Evolutionary conservation across 2,888 invertebrate species (phyloP).

Genomic region (Trachelus stipa): DNA sequence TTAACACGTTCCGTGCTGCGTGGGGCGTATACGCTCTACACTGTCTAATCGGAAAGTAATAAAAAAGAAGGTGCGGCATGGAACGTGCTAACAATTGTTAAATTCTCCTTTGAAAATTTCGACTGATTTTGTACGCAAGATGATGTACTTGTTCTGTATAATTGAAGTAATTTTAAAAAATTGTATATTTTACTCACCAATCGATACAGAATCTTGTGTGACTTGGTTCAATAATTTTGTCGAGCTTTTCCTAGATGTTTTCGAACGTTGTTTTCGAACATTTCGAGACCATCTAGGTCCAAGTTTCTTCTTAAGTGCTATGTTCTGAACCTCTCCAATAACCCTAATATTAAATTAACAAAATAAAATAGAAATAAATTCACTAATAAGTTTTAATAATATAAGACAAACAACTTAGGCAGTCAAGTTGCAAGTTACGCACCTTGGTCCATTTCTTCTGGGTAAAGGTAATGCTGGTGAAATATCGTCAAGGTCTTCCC

Average conservation of each 20-base stretch:
- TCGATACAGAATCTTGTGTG: slow-evolving; percentile 27
- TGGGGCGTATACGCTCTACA: too few species aligned
- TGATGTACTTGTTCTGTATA: not conserved
- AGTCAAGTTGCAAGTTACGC: not conserved
- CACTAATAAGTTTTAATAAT: not conserved
- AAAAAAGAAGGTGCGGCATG: too few species aligned
- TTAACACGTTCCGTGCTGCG: too few species aligned
- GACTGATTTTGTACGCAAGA: too few species aligned
- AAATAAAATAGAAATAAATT: slow-evolving; percentile 2
- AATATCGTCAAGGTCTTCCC: slow-evolving; percentile 58
- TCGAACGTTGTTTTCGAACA: slow-evolving; percentile 74
- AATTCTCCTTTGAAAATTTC: too few species aligned
- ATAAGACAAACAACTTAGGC: not conserved
- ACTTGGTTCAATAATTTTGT: slow-evolving; percentile 28
- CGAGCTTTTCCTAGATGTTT: slow-evolving; percentile 66
- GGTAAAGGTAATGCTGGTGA: slow-evolving; percentile 25
- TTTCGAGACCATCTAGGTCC: slow-evolving; percentile 72
- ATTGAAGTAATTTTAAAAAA: not conserved
- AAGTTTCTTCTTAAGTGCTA: slow-evolving; percentile 37
- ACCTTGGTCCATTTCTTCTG: slow-evolving; percentile 23
- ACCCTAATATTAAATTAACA: slow-evolving; percentile 16
- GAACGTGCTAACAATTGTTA: too few species aligned
- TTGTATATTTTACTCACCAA: slow-evolving; percentile 27
- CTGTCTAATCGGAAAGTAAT: too few species aligned
- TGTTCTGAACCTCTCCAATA: slow-evolving; percentile 17